Evolutionary conservation across 2,797 vertebrate genomes (phyloP), one percentile per base, ranked within the genome.

Genomic region (Galagoides demidoff): DNA sequence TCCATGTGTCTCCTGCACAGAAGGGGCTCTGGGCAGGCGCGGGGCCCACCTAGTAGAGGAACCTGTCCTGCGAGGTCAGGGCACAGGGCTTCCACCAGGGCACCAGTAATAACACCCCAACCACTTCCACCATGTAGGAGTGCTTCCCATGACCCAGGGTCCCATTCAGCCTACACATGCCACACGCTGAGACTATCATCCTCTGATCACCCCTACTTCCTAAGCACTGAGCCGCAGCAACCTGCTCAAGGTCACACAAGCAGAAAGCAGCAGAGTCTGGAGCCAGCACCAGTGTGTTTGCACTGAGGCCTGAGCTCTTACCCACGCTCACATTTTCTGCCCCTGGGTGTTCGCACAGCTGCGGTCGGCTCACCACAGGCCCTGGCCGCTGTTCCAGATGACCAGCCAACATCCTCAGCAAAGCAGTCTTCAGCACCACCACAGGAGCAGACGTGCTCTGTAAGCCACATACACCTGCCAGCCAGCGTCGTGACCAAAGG

Each of bases 1-100:
- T 98, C 97, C 96, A 74, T 97, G 81, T 95, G 96, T 98, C 97
- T 98, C 81, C 25, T 2, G 87, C 70, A 89, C 87, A 94, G 95
- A 97, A 78, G 89, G 70, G 55, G 85, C 37, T n/a, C 81, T 45
- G 89, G 77, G 87, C 31, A 82, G 73, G 73, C 66, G 0, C 37
- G 23, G 77, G 34, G 34, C 57, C 37, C 73, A 87, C 97, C 97
- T n/a, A 88, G 85, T 61, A 86, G 94, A 93, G 92, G 93, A 97
- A 97, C 95, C 97, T 98, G 98, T 97, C 97, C 84, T 29, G 63
- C 27, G 34, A 76, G 94, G 96, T 97, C 96, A 98, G 79, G 68
- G 39, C 3, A 43, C 29, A 71, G 76, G 49, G 63, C 34, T 29
- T 52, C 34, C 6, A n/a, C 64, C 52, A 17, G 39, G n/a, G 49